Evolutionary conservation across 2,113 vertebrate genomes (phyloP).

Genomic region (Rafetus swinhoei): DNA sequence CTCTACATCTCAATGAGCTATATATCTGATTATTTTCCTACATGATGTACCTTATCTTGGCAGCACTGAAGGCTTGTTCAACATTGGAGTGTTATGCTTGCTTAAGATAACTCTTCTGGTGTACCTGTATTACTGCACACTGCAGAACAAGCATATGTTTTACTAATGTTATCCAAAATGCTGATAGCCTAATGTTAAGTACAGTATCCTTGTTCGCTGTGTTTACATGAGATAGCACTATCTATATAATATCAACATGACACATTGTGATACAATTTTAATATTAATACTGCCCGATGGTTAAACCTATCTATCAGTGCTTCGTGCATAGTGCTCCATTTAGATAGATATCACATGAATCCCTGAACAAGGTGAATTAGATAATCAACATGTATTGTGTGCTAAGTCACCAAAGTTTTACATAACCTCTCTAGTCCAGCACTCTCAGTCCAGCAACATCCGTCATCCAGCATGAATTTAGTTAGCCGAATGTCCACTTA

Average conservation of each 20-base stretch:
- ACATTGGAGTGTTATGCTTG: not conserved
- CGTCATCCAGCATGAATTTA: too few species aligned
- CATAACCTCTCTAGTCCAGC: too few species aligned
- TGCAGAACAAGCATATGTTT: slow-evolving; percentile 3
- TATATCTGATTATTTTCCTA: not conserved
- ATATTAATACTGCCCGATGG: not conserved
- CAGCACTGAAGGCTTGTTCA: not conserved
- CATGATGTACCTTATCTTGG: not conserved
- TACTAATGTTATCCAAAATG: not conserved
- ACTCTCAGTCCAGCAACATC: too few species aligned
- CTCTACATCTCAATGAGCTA: not conserved
- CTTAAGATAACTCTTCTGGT: not conserved
- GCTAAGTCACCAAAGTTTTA: not conserved
- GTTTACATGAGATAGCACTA: not conserved
- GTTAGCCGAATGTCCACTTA: too few species aligned
- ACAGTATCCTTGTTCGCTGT: not conserved
- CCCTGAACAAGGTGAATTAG: not conserved
- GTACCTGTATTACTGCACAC: not conserved
- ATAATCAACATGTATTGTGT: not conserved
- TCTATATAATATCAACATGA: not conserved
- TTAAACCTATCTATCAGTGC: not conserved
- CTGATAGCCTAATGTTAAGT: slow-evolving; percentile 9
- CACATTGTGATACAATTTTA: not conserved
- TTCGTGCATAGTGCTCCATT: slow-evolving; percentile 11
- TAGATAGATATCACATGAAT: not conserved